Evolutionary conservation across 2,113 vertebrate genomes (phyloP), one percentile per base, ranked within the genome.

Genomic region (Catharus minimus): DNA sequence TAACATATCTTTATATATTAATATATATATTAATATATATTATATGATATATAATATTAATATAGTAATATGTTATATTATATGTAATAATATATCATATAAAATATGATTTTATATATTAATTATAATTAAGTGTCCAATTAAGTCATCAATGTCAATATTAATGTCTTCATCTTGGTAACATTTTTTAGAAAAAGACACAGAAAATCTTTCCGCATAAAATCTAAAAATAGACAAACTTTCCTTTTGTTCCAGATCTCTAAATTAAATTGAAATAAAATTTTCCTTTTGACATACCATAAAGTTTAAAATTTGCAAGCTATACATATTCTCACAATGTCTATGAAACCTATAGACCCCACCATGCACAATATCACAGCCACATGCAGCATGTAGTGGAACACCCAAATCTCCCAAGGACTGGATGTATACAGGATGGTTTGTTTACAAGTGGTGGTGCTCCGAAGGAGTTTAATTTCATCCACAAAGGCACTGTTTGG

Each of bases 291-390:
- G 15, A 38, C 16, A 58, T 7, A 33, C 5, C 3, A 15, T 38
- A 52, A 73, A 60, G 67, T 28, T 38, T 33, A 50, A 3, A 17
- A 50, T 12, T 33, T 73, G 13, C 11, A 68, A 66, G 43, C 13
- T 15, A 69, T 26, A 47, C 6, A 3, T 27, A 10, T 32, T 60
- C 71, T 58, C 36, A 72, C 17, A 39, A 11, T 1, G 2, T 49
- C 15, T 1, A 1, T 36, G 3, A 7, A 7, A 11, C 2, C 32
- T 55, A 11, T 3, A 33, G 32, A 50, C 26, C 52, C 55, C 3
- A 1, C 9, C 33, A 12, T 10, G 5, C 15, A 46, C n/a, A 76
- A 24, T 1, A 1, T 21, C 55, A 58, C 28, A 38, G 16, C 8
- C 22, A 41, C 0, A 0, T 36, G 27, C 50, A 61, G 55, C 46